These are phyloP conservation scores for Drosophila ohnishii DNA, from an alignment of 1,140 invertebrate genomes.

Conservation along the genomic window DNA sequence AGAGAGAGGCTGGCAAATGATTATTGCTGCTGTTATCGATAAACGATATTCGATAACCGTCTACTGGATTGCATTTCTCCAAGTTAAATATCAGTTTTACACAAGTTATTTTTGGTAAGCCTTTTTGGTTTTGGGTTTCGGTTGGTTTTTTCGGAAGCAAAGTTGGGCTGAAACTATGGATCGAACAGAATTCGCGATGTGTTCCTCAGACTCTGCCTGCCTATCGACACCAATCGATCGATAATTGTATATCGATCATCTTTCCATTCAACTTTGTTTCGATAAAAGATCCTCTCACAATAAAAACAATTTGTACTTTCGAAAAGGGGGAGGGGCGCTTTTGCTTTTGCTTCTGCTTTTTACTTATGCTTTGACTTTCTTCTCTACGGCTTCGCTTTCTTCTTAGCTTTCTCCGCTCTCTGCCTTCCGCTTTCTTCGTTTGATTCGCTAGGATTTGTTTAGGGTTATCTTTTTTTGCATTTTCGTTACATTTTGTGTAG, in stretches of 20 bases:
- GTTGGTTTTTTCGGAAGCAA: constrained; percentile 36
- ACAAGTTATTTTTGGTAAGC: constrained; percentile 24
- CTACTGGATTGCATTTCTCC: constrained; percentile 26
- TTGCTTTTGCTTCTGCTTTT: constrained; percentile 44
- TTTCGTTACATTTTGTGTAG: constrained; percentile 77
- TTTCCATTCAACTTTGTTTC: constrained; percentile 54
- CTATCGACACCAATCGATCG: constrained; percentile 34
- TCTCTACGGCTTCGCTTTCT: constrained; percentile 30
- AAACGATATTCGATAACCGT: constrained; percentile 41
- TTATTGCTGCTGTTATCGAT: constrained; percentile 38
- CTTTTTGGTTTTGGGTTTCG: constrained; percentile 22
- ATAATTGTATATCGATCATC: constrained; percentile 28
- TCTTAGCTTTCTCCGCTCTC: constrained; percentile 34
- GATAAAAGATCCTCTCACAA: constrained; percentile 81
- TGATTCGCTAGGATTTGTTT: constrained; percentile 75
- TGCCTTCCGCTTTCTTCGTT: constrained; percentile 33
- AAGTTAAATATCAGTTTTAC: constrained; percentile 33
- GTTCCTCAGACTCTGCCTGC: constrained; percentile 41
- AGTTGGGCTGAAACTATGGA: constrained; percentile 51
- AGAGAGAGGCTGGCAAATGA: constrained; percentile 47
- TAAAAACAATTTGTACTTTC: constrained; percentile 83
- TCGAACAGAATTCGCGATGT: constrained; percentile 43
- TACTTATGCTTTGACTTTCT: constrained; percentile 34
- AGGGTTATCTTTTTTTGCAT: constrained; percentile 51
- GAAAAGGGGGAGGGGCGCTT: constrained; percentile 82